Evolutionary conservation across 2,888 invertebrate species (phyloP).

Genomic region (Alentia gelatinosa): DNA sequence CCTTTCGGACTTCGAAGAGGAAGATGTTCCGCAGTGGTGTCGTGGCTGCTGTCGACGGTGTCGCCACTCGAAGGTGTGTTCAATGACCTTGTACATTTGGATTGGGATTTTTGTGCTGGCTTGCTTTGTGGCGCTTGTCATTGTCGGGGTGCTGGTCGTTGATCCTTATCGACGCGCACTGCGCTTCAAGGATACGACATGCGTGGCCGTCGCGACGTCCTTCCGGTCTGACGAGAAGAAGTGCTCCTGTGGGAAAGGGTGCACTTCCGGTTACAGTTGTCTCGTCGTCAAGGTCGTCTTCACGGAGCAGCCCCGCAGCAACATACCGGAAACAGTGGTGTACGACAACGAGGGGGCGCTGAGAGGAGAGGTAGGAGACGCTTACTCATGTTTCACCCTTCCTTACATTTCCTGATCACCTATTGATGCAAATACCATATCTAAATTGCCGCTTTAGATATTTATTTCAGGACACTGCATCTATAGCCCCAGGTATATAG

Average conservation of each 20-base stretch:
- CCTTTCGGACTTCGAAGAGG: slow-evolving; percentile 30
- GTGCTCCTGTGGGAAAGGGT: slow-evolving; percentile 63
- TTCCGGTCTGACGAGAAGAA: slow-evolving; percentile 55
- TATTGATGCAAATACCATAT: no score
- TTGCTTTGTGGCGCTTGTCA: slow-evolving; percentile 59
- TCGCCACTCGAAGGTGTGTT: slow-evolving; percentile 51
- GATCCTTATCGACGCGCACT: slow-evolving; percentile 58
- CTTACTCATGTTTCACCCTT: no score
- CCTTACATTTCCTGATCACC: no score
- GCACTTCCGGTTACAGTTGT: slow-evolving; percentile 58
- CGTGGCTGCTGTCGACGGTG: slow-evolving; percentile 35
- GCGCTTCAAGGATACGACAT: slow-evolving; percentile 56
- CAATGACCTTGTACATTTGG: slow-evolving; percentile 60
- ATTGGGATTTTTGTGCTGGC: slow-evolving; percentile 58
- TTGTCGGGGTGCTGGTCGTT: slow-evolving; percentile 61
- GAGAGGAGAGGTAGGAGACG: slow-evolving; percentile 55
- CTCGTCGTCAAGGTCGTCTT: slow-evolving; percentile 58
- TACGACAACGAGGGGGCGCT: slow-evolving; percentile 60
- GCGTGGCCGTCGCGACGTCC: slow-evolving; percentile 34
- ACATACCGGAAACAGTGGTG: slow-evolving; percentile 47
- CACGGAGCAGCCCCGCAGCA: slow-evolving; percentile 24
- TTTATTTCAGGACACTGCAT: no score
- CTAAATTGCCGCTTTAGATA: no score
- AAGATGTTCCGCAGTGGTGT: slow-evolving; percentile 33
- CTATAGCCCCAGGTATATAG: no score